These are phyloP conservation scores for Camelus bactrianus DNA, from an alignment of 2,113 vertebrate genomes.

Conservation along the genomic window DNA sequence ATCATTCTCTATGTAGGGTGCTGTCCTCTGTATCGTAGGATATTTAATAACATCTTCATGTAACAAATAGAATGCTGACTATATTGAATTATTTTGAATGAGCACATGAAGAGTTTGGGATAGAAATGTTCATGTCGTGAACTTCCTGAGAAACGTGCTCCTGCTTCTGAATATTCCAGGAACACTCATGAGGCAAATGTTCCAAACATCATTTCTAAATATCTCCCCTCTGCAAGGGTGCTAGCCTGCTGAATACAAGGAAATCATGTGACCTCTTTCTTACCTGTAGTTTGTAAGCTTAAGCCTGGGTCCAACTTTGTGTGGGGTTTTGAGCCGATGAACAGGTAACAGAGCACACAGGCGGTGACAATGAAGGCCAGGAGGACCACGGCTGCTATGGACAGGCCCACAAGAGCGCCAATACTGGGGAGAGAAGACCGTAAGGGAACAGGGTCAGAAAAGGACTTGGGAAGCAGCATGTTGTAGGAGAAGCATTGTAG, in stretches of 20 bases:
- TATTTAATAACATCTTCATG: background rate
- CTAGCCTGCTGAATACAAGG: background rate
- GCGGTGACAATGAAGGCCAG: slow-evolving; percentile 95
- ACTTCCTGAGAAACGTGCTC: slow-evolving; percentile 10
- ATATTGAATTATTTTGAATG: background rate
- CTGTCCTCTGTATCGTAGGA: background rate
- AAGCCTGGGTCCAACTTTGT: slow-evolving; percentile 93
- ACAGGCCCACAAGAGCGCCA: slow-evolving; percentile 94
- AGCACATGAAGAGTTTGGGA: background rate
- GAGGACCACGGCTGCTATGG: slow-evolving; percentile 94
- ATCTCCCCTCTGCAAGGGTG: background rate
- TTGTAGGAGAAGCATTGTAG: background rate
- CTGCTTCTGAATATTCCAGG: background rate
- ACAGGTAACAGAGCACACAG: slow-evolving; percentile 96
- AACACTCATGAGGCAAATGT: background rate
- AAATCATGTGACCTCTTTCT: slow-evolving; percentile 21
- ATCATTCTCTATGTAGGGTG: background rate
- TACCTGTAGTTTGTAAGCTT: slow-evolving; percentile 91
- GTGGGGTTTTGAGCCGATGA: slow-evolving; percentile 94
- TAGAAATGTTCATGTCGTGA: background rate
- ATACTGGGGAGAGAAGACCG: slow-evolving; percentile 87
- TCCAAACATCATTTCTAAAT: background rate
- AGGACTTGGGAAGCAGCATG: background rate
- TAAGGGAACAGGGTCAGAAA: background rate
- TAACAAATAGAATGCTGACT: background rate